These are phyloP conservation scores for Neopipo cinnamomea DNA, from an alignment of 2,113 vertebrate genomes.

Conservation along the genomic window DNA sequence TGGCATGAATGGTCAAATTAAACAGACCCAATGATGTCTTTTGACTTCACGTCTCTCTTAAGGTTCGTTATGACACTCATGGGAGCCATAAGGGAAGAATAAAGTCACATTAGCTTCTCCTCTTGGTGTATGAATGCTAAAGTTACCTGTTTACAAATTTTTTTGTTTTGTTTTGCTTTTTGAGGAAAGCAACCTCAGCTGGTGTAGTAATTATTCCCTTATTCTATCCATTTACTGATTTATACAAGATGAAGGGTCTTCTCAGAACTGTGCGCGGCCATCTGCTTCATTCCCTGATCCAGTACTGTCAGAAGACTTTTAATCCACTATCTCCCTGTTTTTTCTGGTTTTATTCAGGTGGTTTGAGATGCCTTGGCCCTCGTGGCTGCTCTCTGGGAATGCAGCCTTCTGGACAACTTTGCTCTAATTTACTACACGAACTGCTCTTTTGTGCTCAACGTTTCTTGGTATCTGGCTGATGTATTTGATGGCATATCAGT, in stretches of 20 bases:
- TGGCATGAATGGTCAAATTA: not conserved
- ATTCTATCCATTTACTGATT: not conserved
- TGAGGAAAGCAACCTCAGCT: rapidly evolving
- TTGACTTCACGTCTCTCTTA: not conserved
- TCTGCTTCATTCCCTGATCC: not conserved
- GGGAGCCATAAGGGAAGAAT: not conserved
- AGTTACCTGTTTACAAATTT: not conserved
- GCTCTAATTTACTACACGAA: not conserved
- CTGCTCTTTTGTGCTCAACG: not conserved
- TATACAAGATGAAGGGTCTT: not conserved
- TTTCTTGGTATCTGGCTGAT: not conserved
- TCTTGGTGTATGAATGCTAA: not conserved
- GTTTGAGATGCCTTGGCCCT: not conserved
- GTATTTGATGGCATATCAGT: not conserved
- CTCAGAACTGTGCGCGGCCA: not conserved
- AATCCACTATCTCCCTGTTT: not conserved
- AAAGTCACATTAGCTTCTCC: not conserved
- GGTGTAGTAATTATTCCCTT: not conserved
- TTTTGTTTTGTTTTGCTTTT: not conserved
- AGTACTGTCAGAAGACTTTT: not conserved
- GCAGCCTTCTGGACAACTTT: not conserved
- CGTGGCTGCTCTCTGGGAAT: not conserved
- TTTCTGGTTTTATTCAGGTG: not conserved
- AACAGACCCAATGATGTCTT: not conserved
- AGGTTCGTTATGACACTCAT: not conserved